Evolutionary conservation across 1,140 invertebrate species (phyloP), one percentile per base, ranked within the genome.

Genomic region (Oryctes rhinoceros): DNA sequence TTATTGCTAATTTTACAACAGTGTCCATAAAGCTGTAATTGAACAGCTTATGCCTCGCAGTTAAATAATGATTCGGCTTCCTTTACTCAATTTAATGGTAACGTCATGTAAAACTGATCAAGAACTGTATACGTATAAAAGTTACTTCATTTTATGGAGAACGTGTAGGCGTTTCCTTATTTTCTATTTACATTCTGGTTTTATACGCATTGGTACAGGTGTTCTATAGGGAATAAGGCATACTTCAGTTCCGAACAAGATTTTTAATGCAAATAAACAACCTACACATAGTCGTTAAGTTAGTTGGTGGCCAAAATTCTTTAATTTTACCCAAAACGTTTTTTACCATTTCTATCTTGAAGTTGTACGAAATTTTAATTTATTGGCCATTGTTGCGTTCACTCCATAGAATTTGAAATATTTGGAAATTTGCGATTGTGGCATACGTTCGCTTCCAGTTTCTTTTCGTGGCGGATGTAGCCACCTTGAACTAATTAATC

Each of bases 1-100:
- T 67, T 67, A 67, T 35, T 35, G 30, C 24, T 67, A 20, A 67
- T 4, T 67, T 67, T 67, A 67, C 18, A 67, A 67, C 65, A 67
- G 7, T 24, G 3, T 11, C 4, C 65, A 67, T 24, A 67, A 67
- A 20, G 18, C 24, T 67, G 65, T 35, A 67, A 67, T 67, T 67
- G 30, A 18, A 67, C 20, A 67, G 18, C 20, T 24, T 67, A 11
- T 67, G 30, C 6, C 20, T 3, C 18, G 18, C 65, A 67, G 20
- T 67, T 67, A 67, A 67, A 24, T n/a, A 24, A 5, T 11, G 24
- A 35, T 11, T 24, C 65, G 20, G 65, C 65, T 67, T 67, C 65
- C 65, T 67, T 67, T 67, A 67, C 18, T 67, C 0, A 67, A 67
- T 20, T 67, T 67, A 24, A 35, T 67, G 7, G 30, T 24, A 67